Conservation (phyloP, 1,140 invertebrate species). For the Papilio glaucus region DNA sequence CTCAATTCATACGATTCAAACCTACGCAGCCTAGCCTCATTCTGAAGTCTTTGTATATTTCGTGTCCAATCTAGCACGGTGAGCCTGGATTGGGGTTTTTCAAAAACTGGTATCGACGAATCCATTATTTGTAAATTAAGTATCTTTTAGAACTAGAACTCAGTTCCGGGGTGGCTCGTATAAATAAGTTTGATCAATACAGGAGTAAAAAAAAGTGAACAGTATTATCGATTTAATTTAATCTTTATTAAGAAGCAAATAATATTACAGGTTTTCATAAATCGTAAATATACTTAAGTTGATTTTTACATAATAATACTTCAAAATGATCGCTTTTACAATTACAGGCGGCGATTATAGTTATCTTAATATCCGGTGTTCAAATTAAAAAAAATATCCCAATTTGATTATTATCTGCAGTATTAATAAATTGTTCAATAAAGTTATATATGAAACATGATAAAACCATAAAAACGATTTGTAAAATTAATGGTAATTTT, state of each 20-base stretch:
- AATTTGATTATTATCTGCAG: too few relatives aligned
- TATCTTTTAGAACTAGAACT: not conserved
- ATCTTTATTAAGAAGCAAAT: not conserved
- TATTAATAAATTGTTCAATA: too few relatives aligned
- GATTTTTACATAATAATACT: too few relatives aligned
- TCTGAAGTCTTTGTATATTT: constrained; percentile 87
- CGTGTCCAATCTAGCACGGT: constrained; percentile 89
- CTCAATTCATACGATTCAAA: constrained; percentile 87
- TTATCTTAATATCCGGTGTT: too few relatives aligned
- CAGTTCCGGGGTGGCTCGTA: not conserved
- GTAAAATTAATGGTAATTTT: too few relatives aligned
- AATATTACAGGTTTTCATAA: not conserved
- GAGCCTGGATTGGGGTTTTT: constrained; percentile 87
- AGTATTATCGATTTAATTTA: not conserved
- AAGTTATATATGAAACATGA: too few relatives aligned
- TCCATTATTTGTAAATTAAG: constrained; percentile 54
- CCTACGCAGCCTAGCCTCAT: constrained; percentile 86
- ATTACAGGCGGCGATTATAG: too few relatives aligned
- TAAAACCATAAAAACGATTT: too few relatives aligned
- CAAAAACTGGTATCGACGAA: constrained; percentile 83
- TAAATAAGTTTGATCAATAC: constrained; percentile 24
- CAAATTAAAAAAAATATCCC: too few relatives aligned
- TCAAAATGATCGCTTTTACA: too few relatives aligned
- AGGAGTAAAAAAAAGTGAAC: not conserved
- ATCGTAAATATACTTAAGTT: not conserved